Base-by-base conservation (phyloP, 1,140 invertebrate genomes). In the Sminthurides bifidus region DNA sequence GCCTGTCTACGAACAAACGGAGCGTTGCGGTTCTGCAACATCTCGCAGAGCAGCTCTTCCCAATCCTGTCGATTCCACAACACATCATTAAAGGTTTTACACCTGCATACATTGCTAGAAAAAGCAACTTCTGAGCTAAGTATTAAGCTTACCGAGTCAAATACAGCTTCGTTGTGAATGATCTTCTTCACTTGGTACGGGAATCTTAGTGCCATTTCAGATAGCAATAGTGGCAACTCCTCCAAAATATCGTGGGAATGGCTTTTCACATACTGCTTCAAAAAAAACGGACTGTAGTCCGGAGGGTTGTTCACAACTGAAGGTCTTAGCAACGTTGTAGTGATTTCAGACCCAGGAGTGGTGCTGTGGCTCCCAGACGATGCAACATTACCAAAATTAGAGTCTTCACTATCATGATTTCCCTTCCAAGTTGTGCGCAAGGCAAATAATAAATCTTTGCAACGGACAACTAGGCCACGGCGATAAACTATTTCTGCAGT, bases 241-340 rank as follows among this genome's bases (percentile, higher is more conserved):
- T 92, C 85, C 69, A 98, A 94, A 14, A 97, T 84, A 71, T 97
- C 92, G 65, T 81, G 78, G 0, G 87, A 83, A 72, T 93, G 88
- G 43, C 85, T 81, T 70, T 92, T 92, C 6, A 95, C 83, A 70
- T 93, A 93, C 67, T 91, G 89, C 45, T 87, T 81, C 21, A 92
- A 76, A 74, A 97, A 96, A 71, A 98, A 92, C 35, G 92, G 92
- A 5, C 87, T 86, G 85, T 95, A 93, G 67, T 94, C 90, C 1
- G 90, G 91, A 44, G 88, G 81, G 4, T 86, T 80, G 17, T 81
- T 77, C 1, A 82, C 77, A 8, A 84, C 79, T 61, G 87, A 85
- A 31, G 87, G 83, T 68, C 90, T 92, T 15, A 97, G 46, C 8
- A 59, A 17, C n/a, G 31, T 15, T 14, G 31, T 26, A 27, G 30